These are phyloP conservation scores for Clarias batrachus DNA, from an alignment of 2,113 vertebrate genomes.

Conservation along the genomic window DNA sequence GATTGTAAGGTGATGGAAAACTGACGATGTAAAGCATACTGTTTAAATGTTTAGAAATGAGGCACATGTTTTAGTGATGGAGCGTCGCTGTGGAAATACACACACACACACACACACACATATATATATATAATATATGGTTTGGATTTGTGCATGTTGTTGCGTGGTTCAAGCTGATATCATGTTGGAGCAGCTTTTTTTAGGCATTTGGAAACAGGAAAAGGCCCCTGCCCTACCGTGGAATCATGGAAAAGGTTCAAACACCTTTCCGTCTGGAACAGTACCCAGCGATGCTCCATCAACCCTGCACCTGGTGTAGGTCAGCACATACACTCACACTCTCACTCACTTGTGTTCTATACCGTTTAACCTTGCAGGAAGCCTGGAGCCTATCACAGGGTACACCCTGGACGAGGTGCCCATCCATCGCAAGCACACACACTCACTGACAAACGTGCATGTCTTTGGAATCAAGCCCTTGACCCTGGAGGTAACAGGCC, in stretches of 20 bases:
- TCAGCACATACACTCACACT: slow-evolving; percentile 10
- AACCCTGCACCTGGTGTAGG: slow-evolving; percentile 32
- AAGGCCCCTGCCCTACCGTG: background rate
- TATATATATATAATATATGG: background rate
- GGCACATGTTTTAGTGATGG: background rate
- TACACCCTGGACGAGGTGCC: too few species aligned
- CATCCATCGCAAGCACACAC: too few species aligned
- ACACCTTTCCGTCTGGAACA: slow-evolving; percentile 50
- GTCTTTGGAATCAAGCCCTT: too few species aligned
- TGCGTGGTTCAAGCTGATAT: slow-evolving; percentile 10
- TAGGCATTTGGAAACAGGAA: slow-evolving; percentile 58
- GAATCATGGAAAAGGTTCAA: slow-evolving; percentile 40
- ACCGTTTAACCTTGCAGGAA: too few species aligned
- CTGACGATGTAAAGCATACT: slow-evolving; percentile 3
- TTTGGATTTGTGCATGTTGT: background rate
- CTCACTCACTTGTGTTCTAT: too few species aligned
- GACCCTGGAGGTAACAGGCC: too few species aligned
- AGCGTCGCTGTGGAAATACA: background rate
- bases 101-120: background rate
- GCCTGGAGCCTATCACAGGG: too few species aligned
- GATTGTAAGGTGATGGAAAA: slow-evolving; percentile 3
- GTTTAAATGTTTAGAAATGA: slow-evolving; percentile 11
- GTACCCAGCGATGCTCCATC: slow-evolving; percentile 6
- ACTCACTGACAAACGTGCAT: too few species aligned
- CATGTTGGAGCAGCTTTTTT: slow-evolving; percentile 15